Conservation (phyloP, 1,140 invertebrate species). For the Neodiprion lecontei region DNA sequence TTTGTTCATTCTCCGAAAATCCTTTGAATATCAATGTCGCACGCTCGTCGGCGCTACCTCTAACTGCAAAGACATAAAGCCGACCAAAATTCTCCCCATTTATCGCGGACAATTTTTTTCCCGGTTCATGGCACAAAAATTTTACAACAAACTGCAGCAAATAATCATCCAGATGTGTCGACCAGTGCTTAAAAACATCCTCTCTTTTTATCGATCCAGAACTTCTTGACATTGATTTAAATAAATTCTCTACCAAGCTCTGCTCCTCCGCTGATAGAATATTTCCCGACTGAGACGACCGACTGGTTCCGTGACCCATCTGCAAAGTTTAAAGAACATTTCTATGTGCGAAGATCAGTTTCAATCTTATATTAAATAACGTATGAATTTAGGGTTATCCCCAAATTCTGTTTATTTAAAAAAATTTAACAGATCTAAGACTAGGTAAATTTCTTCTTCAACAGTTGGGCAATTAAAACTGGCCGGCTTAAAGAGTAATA, state of each 20-base stretch:
- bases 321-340: conserved; percentile 32
- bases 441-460: too few species aligned
- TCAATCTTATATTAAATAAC: too few species aligned
- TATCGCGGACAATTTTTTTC: conserved; percentile 52
- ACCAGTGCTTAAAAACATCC: conserved; percentile 61
- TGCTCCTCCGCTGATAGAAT: conserved; percentile 55
- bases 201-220: conserved; percentile 60
- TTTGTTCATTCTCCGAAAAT: conserved; percentile 53
- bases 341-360: too few species aligned
- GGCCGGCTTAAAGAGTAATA: background rate
- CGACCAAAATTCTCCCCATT: conserved; percentile 58
- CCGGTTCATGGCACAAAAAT: conserved; percentile 57
- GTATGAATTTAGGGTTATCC: too few species aligned
- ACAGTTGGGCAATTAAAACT: too few species aligned
- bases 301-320: conserved; percentile 60
- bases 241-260: conserved; percentile 56
- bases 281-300: conserved; percentile 53
- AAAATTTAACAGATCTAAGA: too few species aligned
- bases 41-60: conserved; percentile 54
- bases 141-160: conserved; percentile 55
- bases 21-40: conserved; percentile 51
- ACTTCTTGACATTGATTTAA: conserved; percentile 60
- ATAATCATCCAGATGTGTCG: conserved; percentile 53
- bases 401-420: too few species aligned
- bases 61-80: conserved; percentile 54